Evolutionary conservation across 2,113 vertebrate genomes (phyloP).

Genomic region (Blennius ocellaris): DNA sequence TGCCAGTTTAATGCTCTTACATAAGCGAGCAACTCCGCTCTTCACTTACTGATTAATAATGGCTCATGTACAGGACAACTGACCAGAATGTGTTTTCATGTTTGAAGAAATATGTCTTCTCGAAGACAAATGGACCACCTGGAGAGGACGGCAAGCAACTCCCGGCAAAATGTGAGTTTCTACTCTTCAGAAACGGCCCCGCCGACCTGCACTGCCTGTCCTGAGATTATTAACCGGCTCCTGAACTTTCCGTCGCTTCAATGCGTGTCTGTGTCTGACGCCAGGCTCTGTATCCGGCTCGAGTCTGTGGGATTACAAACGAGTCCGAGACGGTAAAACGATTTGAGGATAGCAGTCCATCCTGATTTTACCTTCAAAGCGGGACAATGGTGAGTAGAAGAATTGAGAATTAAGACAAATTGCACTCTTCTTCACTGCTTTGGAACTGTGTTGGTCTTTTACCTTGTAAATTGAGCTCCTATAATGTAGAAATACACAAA

Average conservation of each 20-base stretch:
- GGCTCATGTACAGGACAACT: not conserved
- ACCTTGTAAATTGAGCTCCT: too few species aligned
- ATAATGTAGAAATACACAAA: too few species aligned
- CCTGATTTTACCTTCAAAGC: constrained; percentile 92
- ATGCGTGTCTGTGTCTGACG: not conserved
- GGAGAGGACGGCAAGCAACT: constrained; percentile 89
- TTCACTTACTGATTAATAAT: not conserved
- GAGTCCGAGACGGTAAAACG: constrained; percentile 90
- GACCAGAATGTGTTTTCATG: constrained; percentile 9
- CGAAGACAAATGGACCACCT: constrained; percentile 89
- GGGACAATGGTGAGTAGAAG: constrained; percentile 91
- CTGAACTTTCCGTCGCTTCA: not conserved
- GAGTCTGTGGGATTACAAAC: constrained; percentile 85
- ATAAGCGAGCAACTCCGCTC: not conserved
- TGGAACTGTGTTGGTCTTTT: too few species aligned
- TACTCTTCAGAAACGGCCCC: not conserved
- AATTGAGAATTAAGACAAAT: too few species aligned
- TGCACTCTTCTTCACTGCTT: too few species aligned
- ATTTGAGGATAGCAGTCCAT: constrained; percentile 84
- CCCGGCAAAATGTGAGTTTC: constrained; percentile 88
- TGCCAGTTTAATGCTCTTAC: not conserved
- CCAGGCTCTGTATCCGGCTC: constrained; percentile 87
- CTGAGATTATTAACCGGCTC: not conserved
- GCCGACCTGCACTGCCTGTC: too few species aligned
- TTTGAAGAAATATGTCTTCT: constrained; percentile 87